These are phyloP conservation scores for Kryptopterus vitreolus DNA, from an alignment of 2,797 vertebrate genomes.

Conservation along the genomic window DNA sequence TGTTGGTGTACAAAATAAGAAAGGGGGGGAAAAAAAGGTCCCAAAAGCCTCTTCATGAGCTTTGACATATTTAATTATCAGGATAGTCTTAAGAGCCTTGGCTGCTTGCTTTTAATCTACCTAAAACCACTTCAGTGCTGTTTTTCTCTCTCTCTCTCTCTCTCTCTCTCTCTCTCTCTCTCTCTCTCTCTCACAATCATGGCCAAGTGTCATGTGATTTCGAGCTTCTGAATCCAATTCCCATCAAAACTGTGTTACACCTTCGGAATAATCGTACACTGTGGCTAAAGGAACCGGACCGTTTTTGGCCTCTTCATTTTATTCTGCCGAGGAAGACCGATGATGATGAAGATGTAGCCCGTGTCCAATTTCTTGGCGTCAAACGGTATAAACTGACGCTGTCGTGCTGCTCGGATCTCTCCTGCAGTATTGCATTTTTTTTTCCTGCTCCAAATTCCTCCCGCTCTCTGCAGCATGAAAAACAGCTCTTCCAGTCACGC, in stretches of 20 bases:
- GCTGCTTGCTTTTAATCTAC: constrained; percentile 79
- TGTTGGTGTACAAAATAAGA: constrained; percentile 68
- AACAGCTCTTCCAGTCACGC: neutral
- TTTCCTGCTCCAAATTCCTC: neutral
- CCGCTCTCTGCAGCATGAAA: constrained; percentile 10
- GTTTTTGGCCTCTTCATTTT: constrained; percentile 1
- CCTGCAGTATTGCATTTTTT: constrained; percentile 24
- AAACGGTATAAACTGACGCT: neutral
- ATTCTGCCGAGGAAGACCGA: constrained; percentile 1
- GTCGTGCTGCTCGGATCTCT: constrained; percentile 15
- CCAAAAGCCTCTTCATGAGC: constrained; percentile 82
- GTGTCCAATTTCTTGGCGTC: neutral
- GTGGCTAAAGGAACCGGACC: neutral
- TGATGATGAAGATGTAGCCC: neutral
- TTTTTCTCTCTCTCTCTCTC: constrained; percentile 17
- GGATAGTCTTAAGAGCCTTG: constrained; percentile 83
- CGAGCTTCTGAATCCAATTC: constrained; percentile 49
- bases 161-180: constrained; percentile 23
- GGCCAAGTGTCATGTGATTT: constrained; percentile 53
- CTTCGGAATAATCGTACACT: constrained; percentile 48
- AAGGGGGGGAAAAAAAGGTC: constrained; percentile 69
- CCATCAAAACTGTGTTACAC: constrained; percentile 51
- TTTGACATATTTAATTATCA: constrained; percentile 88
- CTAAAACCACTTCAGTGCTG: constrained; percentile 66
- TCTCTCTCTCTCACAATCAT: constrained; percentile 16